These are phyloP conservation scores for Prunella strophiata DNA, from an alignment of 2,797 vertebrate genomes.

Conservation along the genomic window DNA sequence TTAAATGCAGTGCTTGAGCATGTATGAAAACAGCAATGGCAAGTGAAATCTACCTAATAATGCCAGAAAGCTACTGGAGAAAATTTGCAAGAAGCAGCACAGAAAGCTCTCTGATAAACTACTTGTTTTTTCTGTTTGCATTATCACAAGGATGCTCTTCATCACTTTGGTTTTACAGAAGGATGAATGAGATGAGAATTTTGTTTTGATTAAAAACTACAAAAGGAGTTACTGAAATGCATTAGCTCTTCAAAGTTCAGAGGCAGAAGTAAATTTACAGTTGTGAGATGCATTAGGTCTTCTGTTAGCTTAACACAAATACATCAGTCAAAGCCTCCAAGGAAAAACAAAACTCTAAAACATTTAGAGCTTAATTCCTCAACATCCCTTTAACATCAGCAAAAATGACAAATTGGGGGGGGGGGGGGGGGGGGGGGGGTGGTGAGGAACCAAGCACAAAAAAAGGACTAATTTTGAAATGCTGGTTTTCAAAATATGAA, in stretches of 20 bases:
- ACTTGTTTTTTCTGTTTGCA: background rate
- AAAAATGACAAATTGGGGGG: background rate
- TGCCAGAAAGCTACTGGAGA: background rate
- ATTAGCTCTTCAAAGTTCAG: conserved; percentile 8
- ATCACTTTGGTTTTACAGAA: background rate
- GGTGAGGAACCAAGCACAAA: background rate
- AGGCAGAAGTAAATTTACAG: background rate
- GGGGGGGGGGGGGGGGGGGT: too few species aligned
- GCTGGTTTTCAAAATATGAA: background rate
- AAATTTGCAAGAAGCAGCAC: background rate
- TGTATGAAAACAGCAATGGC: background rate
- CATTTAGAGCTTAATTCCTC: background rate
- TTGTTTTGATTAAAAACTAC: background rate
- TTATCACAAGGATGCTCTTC: background rate
- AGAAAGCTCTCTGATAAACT: background rate
- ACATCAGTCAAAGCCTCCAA: background rate
- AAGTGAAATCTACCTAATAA: background rate
- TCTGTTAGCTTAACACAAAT: background rate
- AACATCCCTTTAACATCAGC: background rate
- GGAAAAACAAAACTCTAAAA: background rate
- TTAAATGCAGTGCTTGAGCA: background rate
- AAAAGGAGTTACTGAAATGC: background rate
- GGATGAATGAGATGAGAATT: background rate
- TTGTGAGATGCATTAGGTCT: background rate
- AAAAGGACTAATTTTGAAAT: background rate